phyloP scores from a whole-genome alignment of 2,888 invertebrate species.

The Spialia ferax region DNA sequence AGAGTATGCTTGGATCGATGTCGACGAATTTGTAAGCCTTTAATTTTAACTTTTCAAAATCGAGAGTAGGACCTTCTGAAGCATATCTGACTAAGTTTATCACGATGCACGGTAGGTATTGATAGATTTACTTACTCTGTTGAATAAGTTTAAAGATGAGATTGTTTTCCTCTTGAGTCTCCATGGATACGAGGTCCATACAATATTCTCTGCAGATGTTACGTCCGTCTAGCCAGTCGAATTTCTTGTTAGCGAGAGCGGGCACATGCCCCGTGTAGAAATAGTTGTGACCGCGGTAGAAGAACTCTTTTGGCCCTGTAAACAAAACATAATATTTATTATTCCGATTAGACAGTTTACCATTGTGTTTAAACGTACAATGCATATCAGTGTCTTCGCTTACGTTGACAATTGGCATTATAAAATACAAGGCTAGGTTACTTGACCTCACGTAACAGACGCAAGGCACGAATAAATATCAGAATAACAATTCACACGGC shows the following conservation, averaged over 20 bases:
- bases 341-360: constrained; percentile 27
- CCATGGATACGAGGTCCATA: constrained; percentile 96
- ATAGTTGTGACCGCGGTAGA: constrained; percentile 95
- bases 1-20: no score
- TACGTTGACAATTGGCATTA: constrained; percentile 42
- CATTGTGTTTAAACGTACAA: constrained; percentile 11
- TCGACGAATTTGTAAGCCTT: no score
- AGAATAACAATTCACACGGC: constrained; percentile 52
- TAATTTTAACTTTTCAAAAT: no score
- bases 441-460: constrained; percentile 55
- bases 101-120: background rate
- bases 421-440: constrained; percentile 48
- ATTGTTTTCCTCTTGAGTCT: constrained; percentile 96
- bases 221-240: constrained; percentile 96
- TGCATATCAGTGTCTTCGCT: constrained; percentile 30
- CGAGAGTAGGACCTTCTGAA: no score
- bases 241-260: constrained; percentile 91
- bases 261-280: constrained; percentile 95
- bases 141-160: constrained; percentile 95
- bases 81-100: background rate
- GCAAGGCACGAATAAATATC: constrained; percentile 49
- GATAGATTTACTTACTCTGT: constrained; percentile 87
- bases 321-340: constrained; percentile 49
- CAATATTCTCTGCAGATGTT: constrained; percentile 97
- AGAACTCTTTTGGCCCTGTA: constrained; percentile 96